A percentile compares a stretch with the other conserved stretches of the same genome.
Evolutionary conservation across 2,888 invertebrate genomes (phyloP).

Genomic region (Aquatica leii): DNA sequence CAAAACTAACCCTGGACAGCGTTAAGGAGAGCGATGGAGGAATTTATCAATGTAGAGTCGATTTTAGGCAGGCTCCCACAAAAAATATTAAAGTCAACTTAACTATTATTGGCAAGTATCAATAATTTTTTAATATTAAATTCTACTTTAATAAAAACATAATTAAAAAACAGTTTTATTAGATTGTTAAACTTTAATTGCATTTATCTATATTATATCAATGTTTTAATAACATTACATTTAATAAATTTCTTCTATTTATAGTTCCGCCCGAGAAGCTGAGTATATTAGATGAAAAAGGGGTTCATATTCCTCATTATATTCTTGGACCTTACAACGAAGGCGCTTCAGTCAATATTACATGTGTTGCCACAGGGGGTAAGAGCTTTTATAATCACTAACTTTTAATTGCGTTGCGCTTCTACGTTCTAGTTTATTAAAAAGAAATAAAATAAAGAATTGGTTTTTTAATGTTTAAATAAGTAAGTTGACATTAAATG

Average conservation of each 20-base stretch:
- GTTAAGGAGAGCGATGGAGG: slow-evolving; percentile 81
- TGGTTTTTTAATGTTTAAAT: no score
- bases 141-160: no score
- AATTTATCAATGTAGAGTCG: slow-evolving; percentile 86
- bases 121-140: neutral
- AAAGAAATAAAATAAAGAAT: no score
- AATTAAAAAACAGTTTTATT: no score
- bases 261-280: slow-evolving; percentile 84
- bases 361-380: slow-evolving; percentile 89
- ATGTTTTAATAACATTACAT: slow-evolving; percentile 6
- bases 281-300: slow-evolving; percentile 81
- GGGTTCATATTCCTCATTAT: slow-evolving; percentile 77
- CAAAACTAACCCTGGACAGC: slow-evolving; percentile 78
- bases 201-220: no score
- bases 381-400: slow-evolving; percentile 54
- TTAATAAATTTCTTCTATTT: slow-evolving; percentile 47
- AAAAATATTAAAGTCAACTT: slow-evolving; percentile 87
- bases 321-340: slow-evolving; percentile 87
- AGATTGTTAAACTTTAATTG: no score
- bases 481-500: no score
- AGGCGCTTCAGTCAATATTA: slow-evolving; percentile 81
- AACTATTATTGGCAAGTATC: slow-evolving; percentile 85
- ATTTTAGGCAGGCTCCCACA: slow-evolving; percentile 90
- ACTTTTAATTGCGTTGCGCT: neutral
- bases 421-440: no score